Conservation (phyloP, 1,140 invertebrate genomes). For the Drosophila subpulchrella region DNA sequence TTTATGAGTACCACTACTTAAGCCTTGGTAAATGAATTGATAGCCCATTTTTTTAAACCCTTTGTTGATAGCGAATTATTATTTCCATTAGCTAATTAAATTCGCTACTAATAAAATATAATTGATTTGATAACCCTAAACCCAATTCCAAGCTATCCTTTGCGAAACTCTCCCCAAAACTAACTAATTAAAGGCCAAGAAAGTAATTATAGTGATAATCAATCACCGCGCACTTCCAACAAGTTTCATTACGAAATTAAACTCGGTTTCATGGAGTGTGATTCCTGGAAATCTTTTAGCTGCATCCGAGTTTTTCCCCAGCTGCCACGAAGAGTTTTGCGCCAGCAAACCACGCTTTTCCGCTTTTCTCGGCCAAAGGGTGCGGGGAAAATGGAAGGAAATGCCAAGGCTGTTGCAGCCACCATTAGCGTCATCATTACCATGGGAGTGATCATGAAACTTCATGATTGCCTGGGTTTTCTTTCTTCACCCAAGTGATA, state of each 20-base stretch:
- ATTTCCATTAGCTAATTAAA: neutral
- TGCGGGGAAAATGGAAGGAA: neutral
- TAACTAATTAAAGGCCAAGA: conserved; percentile 8
- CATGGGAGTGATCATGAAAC: conserved; percentile 52
- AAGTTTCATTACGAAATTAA: conserved; percentile 41
- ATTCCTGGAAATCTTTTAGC: conserved; percentile 17
- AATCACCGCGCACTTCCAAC: conserved; percentile 21
- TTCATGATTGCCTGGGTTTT: conserved; percentile 44
- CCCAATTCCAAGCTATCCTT: neutral
- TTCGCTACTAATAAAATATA: neutral
- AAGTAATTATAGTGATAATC: conserved; percentile 36
- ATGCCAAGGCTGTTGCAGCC: conserved; percentile 49
- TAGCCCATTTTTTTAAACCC: no score
- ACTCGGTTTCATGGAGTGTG: conserved; percentile 31
- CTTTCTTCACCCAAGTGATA: conserved; percentile 29
- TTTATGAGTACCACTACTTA: no score
- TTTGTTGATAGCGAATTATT: neutral
- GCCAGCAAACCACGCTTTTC: conserved; percentile 17
- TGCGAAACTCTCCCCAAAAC: neutral
- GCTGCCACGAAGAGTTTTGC: conserved; percentile 1
- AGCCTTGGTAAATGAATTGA: no score
- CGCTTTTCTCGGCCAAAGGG: conserved; percentile 13
- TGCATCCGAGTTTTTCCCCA: conserved; percentile 13
- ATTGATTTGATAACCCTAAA: neutral
- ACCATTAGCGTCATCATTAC: conserved; percentile 67